Percentiles rank a stretch among this genome's conserved stretches.
These are phyloP conservation scores for Ametastegia equiseti DNA, from an alignment of 2,888 invertebrate species.

Conservation along the genomic window DNA sequence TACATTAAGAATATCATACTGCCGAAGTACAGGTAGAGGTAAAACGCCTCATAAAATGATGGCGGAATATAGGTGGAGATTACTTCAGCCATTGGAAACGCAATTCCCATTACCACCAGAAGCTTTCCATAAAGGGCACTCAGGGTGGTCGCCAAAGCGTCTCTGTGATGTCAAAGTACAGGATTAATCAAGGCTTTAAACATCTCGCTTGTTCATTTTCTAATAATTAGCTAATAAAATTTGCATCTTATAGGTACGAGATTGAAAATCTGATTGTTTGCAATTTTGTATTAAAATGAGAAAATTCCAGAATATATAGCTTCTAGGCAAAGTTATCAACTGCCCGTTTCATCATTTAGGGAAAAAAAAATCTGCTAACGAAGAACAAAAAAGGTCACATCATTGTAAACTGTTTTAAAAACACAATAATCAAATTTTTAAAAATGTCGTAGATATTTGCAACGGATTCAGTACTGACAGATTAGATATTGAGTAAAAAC, in stretches of 20 bases:
- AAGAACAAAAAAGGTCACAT: too few relatives aligned
- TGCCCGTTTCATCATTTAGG: too few relatives aligned
- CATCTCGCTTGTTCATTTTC: background rate
- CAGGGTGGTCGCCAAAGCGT: constrained; percentile 91
- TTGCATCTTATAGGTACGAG: background rate
- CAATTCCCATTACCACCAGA: constrained; percentile 95
- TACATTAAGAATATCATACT: constrained; percentile 91
- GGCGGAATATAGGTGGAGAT: constrained; percentile 96
- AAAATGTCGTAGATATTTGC: background rate
- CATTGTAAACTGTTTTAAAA: too few relatives aligned
- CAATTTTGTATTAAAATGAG: too few relatives aligned
- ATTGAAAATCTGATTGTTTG: background rate
- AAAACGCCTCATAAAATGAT: constrained; percentile 95
- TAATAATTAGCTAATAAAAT: background rate
- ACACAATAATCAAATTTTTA: background rate
- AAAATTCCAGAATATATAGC: too few relatives aligned
- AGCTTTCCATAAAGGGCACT: constrained; percentile 96
- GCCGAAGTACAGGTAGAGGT: constrained; percentile 91
- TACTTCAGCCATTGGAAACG: constrained; percentile 97
- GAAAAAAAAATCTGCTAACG: too few relatives aligned
- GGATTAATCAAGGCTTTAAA: background rate
- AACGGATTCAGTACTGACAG: too few relatives aligned
- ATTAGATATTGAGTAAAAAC: background rate
- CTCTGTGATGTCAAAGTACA: constrained; percentile 78
- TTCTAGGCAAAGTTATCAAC: too few relatives aligned